Percentiles rank a stretch among this genome's conserved stretches.
Evolutionary conservation across 2,888 invertebrate genomes (phyloP).

Genomic region (Melolontha melolontha): DNA sequence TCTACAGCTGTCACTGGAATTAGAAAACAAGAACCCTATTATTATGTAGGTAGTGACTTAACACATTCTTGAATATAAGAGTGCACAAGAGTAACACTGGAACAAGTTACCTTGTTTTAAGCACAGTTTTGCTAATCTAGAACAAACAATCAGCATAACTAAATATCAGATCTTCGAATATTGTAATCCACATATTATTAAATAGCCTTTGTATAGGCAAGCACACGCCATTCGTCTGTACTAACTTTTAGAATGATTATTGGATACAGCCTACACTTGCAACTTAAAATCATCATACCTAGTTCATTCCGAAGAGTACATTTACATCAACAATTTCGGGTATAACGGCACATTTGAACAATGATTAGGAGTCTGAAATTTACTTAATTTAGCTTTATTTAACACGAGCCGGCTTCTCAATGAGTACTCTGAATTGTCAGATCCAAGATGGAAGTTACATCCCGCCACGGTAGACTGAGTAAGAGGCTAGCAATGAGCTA

Average conservation of each 20-base stretch:
- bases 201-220: constrained; percentile 71
- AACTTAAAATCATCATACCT: constrained; percentile 72
- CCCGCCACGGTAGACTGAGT: constrained; percentile 71
- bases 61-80: constrained; percentile 36
- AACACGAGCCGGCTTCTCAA: constrained; percentile 80
- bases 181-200: constrained; percentile 67
- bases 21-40: constrained; percentile 27
- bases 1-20: constrained; percentile 49
- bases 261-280: constrained; percentile 61
- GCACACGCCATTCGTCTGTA: constrained; percentile 77
- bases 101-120: constrained; percentile 64
- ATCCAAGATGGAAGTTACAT: constrained; percentile 85
- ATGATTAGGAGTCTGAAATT: constrained; percentile 45
- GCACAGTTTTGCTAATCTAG: constrained; percentile 65
- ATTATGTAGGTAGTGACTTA: constrained; percentile 36
- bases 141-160: constrained; percentile 66
- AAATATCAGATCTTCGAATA: constrained; percentile 63
- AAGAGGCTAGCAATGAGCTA: constrained; percentile 62
- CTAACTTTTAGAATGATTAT: constrained; percentile 61
- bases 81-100: constrained; percentile 42
- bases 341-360: constrained; percentile 57
- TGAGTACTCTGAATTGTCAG: constrained; percentile 69
- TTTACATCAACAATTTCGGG: constrained; percentile 67
- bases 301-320: constrained; percentile 78
- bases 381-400: constrained; percentile 61